These are phyloP conservation scores for Brachionus plicatilis DNA, from an alignment of 1,140 invertebrate genomes.

Conservation along the genomic window DNA sequence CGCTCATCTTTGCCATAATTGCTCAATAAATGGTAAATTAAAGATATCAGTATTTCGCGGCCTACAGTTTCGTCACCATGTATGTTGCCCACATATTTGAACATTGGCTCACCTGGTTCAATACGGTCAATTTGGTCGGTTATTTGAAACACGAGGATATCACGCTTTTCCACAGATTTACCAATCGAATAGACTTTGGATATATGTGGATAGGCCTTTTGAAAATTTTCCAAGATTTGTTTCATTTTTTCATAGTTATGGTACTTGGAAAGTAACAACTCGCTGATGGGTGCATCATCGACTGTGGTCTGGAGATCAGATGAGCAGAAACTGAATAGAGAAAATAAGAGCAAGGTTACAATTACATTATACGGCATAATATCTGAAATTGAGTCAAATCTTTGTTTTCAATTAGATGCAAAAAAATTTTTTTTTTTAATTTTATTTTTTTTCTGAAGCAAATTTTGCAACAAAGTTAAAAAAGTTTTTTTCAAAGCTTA, in stretches of 20 bases:
- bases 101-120: conserved; percentile 62
- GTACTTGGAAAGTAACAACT: not conserved
- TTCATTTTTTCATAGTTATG: conserved; percentile 35
- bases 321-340: not conserved
- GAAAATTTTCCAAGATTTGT: conserved; percentile 8
- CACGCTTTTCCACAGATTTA: conserved; percentile 65
- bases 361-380: not conserved
- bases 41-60: conserved; percentile 70
- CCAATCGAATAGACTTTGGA: conserved; percentile 80
- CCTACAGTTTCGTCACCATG: conserved; percentile 85
- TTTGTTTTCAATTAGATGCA: not conserved
- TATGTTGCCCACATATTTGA: conserved; percentile 85
- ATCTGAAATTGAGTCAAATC: not conserved
- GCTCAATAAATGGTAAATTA: conserved; percentile 61
- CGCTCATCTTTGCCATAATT: conserved; percentile 4
- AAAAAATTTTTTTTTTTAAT: not conserved
- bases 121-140: conserved; percentile 70
- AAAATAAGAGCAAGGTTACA: not conserved
- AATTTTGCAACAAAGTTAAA: too few species aligned
- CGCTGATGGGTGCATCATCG: not conserved
- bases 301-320: not conserved
- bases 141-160: conserved; percentile 12
- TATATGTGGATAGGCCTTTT: conserved; percentile 67
- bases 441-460: too few species aligned
- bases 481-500: not conserved